Base-by-base conservation (phyloP, 2,113 vertebrate genomes). In the Pao palembangensis region DNA sequence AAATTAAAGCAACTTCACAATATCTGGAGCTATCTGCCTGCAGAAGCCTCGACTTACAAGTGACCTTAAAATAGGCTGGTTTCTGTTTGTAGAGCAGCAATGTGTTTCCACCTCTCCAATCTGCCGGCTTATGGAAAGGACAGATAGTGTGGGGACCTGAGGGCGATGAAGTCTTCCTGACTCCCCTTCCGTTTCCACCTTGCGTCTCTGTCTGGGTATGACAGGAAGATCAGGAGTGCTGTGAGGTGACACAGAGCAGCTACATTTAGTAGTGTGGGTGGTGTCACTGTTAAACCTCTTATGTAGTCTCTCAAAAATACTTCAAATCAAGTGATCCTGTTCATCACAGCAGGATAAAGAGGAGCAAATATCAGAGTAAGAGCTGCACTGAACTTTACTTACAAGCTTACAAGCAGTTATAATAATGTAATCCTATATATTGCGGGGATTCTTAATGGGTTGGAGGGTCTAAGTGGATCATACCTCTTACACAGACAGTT, bases 81-180 rank as follows among this genome's bases (percentile, higher is more conserved):
- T 78, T 80, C 69, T 82, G 83, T 88, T 86, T 90, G 83, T 55
- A 73, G 82, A 78, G 64, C 69, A 54, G 73, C 62, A 66, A 79
- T 71, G 51, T 63, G 67, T 89, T 88, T 90, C 89, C 85, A 76
- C 80, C 81, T 83, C 85, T 88, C 83, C 83, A 81, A 89, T 90
- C 85, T 90, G 85, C 81, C 65, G 66, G 82, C 84, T 89, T 85
- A 90, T 90, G 91, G 91, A 91, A 91, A 89, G 84, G 75, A 84
- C 86, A 85, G 88, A 90, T 88, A 89, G 82, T 73, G 83, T 62
- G 76, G 85, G 34, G 81, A 84, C 87, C 87, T 81, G 79, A 79
- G 83, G 88, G 87, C 70, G 79, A 88, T 76, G 67, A 79, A 82
- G 66, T 84, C 83, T 85, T 87, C 79, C 81, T 80, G 72, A 75